Base-by-base conservation (phyloP, 2,797 vertebrate genomes). In the Eulemur mongoz region DNA sequence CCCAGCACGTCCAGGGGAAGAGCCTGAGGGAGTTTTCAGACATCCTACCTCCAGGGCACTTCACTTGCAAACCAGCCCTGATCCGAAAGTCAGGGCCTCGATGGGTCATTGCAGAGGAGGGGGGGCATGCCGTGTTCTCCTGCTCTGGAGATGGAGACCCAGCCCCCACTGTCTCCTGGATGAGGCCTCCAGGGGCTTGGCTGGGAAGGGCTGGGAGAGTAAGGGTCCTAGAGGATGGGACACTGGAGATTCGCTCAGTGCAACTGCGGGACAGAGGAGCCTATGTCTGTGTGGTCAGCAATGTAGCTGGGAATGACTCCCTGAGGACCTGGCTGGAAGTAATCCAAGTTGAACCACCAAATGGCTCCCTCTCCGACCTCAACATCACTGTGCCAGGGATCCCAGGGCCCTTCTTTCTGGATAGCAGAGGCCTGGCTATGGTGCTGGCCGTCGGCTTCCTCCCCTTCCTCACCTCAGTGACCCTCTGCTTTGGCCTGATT, bases 401-500 rank as follows among this genome's bases (percentile, higher is more conserved):
- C 97, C 98, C 48, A 97, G 98, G 75, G 96, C 98, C 97, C 91
- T 98, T 99, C 96, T 98, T 99, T 0, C 99, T 99, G 59, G 99
- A 99, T 23, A 98, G 98, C 54, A 99, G 99, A 97, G 99, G 99
- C 0, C 98, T 99, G 73, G 98, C 99, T 65, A 99, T 99, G 45
- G 99, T 99, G 95, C 99, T 99, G 73, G 99, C 99, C 2, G 99
- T 99, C 93, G 99, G 99, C 40, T 99, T 99, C 94, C 98, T 99
- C 91, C 99, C 99, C 5, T 99, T 99, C 96, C 98, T 99, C 82
- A 99, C 99, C 97, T 99, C 99, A 0, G 99, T 99, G 61, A 98
- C 98, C 65, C 98, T 99, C 70, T 99, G 99, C 88, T 99, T 99
- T 57, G 98, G 99, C 79, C 99, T 99, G 96, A 99, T 99, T 97